A percentile compares a stretch with the other conserved stretches of the same genome.
Evolutionary conservation across 2,113 vertebrate species (phyloP).

Genomic region (Atrichornis clamosus): DNA sequence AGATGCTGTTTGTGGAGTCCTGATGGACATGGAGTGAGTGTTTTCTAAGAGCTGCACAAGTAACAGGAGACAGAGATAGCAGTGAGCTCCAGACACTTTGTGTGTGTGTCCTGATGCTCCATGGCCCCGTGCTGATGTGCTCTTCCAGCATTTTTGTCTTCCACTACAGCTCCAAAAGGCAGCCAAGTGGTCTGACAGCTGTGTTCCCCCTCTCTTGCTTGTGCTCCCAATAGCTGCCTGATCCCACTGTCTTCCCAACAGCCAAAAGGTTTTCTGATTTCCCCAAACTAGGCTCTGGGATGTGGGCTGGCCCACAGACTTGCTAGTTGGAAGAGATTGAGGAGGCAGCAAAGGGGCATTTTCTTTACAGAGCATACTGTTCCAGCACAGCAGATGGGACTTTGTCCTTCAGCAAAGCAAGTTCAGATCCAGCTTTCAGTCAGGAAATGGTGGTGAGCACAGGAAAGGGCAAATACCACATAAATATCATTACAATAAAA

Average conservation of each 20-base stretch:
- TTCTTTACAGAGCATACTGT: neutral
- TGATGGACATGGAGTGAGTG: neutral
- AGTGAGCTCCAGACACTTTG: neutral
- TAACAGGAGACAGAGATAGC: neutral
- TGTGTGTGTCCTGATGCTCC: neutral
- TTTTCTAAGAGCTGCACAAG: neutral
- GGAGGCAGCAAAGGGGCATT: neutral
- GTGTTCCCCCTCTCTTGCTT: neutral
- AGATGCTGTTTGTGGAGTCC: neutral
- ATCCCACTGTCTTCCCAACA: neutral
- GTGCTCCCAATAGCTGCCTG: neutral
- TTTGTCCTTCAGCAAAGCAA: constrained; percentile 28
- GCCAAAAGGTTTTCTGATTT: neutral
- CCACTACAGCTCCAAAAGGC: neutral
- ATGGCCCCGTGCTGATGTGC: fast-evolving
- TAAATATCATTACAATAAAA: neutral
- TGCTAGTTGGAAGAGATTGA: neutral
- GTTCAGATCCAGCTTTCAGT: neutral
- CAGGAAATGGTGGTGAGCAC: neutral
- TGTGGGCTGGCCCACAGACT: neutral
- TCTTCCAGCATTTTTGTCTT: neutral
- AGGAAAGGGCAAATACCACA: neutral
- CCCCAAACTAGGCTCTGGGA: neutral
- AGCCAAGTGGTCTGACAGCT: neutral
- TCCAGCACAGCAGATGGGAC: constrained; percentile 46